Percentiles rank a stretch among this genome's conserved stretches.
phyloP scores from a whole-genome alignment of 2,113 vertebrate genomes.

The Uria aalge region DNA sequence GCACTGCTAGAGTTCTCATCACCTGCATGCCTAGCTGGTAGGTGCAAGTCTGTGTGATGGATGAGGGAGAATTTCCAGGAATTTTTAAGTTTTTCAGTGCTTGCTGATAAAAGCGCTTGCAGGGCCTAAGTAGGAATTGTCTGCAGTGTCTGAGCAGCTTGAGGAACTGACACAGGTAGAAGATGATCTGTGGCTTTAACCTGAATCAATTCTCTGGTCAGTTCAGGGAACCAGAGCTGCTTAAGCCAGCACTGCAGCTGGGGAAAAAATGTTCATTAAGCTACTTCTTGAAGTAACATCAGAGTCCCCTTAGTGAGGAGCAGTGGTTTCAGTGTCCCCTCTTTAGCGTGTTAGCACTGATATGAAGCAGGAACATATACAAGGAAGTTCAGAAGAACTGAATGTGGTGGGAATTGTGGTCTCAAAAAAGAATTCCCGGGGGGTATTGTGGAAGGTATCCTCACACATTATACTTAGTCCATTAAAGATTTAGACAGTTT shows the following conservation, averaged over 20 bases:
- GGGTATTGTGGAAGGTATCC: neutral
- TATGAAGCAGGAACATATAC: neutral
- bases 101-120: neutral
- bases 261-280: neutral
- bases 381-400: neutral
- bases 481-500: neutral
- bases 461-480: neutral
- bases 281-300: neutral
- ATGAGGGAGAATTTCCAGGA: neutral
- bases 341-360: neutral
- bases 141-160: neutral
- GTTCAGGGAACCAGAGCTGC: neutral
- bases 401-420: neutral
- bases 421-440: neutral
- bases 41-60: neutral
- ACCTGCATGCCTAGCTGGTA: neutral
- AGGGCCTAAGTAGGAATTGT: neutral
- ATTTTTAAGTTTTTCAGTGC: neutral
- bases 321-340: neutral
- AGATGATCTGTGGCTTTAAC: neutral
- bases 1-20: neutral
- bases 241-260: neutral
- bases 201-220: neutral
- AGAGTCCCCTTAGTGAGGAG: neutral
- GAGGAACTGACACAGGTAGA: neutral